Evolutionary conservation across 2,113 vertebrate genomes (phyloP).

Genomic region (Petrocephalus zakoni): DNA sequence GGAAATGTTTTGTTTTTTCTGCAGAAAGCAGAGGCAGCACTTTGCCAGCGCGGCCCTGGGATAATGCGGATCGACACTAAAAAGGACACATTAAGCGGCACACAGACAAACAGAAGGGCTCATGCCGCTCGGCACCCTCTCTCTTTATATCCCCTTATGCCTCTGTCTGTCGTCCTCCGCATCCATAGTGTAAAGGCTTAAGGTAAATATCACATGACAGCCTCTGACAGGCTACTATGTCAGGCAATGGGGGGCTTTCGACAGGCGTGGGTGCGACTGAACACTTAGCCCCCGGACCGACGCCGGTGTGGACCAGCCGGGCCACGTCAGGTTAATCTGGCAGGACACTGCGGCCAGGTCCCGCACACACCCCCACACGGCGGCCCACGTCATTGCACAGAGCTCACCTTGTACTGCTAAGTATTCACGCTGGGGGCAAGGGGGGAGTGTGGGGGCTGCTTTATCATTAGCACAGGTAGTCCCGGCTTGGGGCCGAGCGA

Average conservation of each 20-base stretch:
- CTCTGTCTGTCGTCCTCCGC: not conserved
- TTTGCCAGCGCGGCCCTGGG: not conserved
- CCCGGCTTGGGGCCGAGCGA: not conserved
- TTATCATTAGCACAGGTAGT: not conserved
- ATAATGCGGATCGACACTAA: not conserved
- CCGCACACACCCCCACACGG: not conserved
- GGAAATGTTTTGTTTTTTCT: not conserved
- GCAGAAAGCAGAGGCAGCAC: not conserved
- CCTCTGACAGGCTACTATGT: not conserved
- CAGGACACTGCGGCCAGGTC: constrained; percentile 3
- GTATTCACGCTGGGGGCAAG: not conserved
- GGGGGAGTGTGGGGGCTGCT: not conserved
- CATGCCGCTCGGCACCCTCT: not conserved
- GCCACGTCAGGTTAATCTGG: not conserved
- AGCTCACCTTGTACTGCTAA: not conserved
- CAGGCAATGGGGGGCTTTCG: not conserved
- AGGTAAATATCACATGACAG: constrained; percentile 20
- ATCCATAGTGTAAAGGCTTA: not conserved
- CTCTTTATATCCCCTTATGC: not conserved
- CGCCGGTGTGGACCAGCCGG: not conserved
- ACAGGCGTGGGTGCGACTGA: not conserved
- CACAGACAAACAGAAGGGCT: not conserved
- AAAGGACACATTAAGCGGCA: not conserved
- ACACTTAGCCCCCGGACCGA: not conserved
- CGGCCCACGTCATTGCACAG: too few species aligned